Base-by-base conservation (phyloP, 2,888 invertebrate species). In the Tillus elongatus region DNA sequence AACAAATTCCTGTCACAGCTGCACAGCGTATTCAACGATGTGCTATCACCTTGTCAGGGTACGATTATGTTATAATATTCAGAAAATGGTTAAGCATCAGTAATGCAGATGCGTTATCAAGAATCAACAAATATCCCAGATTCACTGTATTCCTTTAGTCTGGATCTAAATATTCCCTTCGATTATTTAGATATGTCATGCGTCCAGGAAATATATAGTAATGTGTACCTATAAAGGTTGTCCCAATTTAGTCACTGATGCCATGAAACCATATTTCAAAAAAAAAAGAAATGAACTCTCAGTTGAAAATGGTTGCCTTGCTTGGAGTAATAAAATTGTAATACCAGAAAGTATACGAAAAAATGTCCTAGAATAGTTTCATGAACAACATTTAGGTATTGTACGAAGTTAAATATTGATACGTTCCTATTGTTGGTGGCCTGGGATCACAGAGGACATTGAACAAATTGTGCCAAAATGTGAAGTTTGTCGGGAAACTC, bases 61-160 rank as follows among this genome's bases (percentile, higher is more conserved):
- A n/a, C n/a, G n/a, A n/a, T n/a, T n/a, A n/a, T n/a, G n/a, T n/a
- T n/a, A n/a, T n/a, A n/a, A n/a, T n/a, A n/a, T n/a, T n/a, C n/a
- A n/a, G n/a, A n/a, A n/a, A n/a, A 33, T 40, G 42, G 9, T 34
- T 15, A 27, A 14, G 15, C 4, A 36, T 46, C n/a, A 16, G 30
- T 13, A 45, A 44, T 33, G 44, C 39, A 14, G 36, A 40, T 42
- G 35, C 35, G 11, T 39, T 41, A 19, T 41, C 38, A 14, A 26
- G 28, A 19, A 19, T 13, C 13, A 36, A 37, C 37, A 4, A 26
- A 34, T 12, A 35, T 39, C n/a, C n/a, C n/a, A n/a, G n/a, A n/a
- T n/a, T n/a, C n/a, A n/a, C n/a, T n/a, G n/a, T n/a, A n/a, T n/a
- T n/a, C n/a, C n/a, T n/a, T n/a, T n/a, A n/a, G n/a, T n/a, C n/a